Evolutionary conservation across 2,797 vertebrate genomes (phyloP).

Genomic region (Phrynocephalus vlangalii): DNA sequence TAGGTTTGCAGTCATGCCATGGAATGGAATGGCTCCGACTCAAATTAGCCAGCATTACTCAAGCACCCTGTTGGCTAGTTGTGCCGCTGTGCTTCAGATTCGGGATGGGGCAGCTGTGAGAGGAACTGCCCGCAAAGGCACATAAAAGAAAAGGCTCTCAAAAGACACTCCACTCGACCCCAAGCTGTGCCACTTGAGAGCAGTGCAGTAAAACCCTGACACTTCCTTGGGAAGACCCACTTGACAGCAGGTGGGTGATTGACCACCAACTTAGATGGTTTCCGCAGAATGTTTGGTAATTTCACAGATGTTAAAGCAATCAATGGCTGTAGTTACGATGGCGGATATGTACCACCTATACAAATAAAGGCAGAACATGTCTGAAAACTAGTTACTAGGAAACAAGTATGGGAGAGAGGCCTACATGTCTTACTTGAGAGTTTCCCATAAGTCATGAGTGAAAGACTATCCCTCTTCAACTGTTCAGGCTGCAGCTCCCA

Average conservation of each 20-base stretch:
- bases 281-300: neutral
- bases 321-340: neutral
- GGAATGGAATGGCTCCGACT: neutral
- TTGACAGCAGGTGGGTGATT: neutral
- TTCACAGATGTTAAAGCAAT: neutral
- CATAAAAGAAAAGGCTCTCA: neutral
- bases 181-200: neutral
- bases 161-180: neutral
- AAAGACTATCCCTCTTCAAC: neutral
- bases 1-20: slow-evolving; percentile 14
- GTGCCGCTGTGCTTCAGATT: neutral
- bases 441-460: neutral
- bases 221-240: neutral
- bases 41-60: neutral
- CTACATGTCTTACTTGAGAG: neutral
- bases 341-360: neutral
- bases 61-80: neutral
- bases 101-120: neutral
- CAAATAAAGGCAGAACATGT: neutral
- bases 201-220: neutral
- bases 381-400: neutral
- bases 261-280: neutral
- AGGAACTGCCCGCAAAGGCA: neutral
- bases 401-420: neutral
- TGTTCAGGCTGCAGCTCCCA: neutral